Conservation (phyloP, 2,888 invertebrate genomes). For the Sesia apiformis region DNA sequence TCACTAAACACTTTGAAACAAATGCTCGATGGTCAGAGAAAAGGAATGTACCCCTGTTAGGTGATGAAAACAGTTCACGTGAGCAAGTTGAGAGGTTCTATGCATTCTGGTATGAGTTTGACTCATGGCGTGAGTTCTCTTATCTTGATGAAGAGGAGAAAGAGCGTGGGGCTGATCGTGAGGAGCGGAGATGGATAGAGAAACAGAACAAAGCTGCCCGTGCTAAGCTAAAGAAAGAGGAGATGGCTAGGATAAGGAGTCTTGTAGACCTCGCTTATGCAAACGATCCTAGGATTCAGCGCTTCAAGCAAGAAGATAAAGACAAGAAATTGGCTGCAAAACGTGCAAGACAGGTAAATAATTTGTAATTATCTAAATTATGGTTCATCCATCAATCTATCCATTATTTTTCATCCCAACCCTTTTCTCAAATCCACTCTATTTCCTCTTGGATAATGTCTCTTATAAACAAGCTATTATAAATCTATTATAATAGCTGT, state of each 20-base stretch:
- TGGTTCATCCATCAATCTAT: background rate
- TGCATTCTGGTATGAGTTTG: conserved; percentile 98
- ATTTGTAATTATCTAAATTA: background rate
- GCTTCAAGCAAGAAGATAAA: conserved; percentile 95
- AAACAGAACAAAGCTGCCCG: conserved; percentile 96
- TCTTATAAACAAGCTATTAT: too few relatives aligned
- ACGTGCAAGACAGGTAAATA: conserved; percentile 82
- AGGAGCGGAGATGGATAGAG: conserved; percentile 98
- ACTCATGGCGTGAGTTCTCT: conserved; percentile 99
- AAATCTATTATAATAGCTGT: too few relatives aligned
- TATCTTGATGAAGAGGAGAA: conserved; percentile 99
- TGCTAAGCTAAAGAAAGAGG: conserved; percentile 96
- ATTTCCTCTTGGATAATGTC: too few relatives aligned
- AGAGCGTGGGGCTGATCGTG: conserved; percentile 96
- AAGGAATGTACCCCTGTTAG: conserved; percentile 88
- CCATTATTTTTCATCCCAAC: too few relatives aligned
- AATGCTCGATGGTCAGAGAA: conserved; percentile 95
- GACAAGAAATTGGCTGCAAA: conserved; percentile 92
- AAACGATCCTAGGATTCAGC: conserved; percentile 93
- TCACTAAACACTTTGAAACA: conserved; percentile 80
- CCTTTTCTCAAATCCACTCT: too few relatives aligned
- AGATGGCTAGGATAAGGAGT: conserved; percentile 91
- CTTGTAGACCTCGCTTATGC: conserved; percentile 96
- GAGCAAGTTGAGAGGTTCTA: conserved; percentile 95
- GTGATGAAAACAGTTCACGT: conserved; percentile 82